phyloP scores from a whole-genome alignment of 2,888 invertebrate species.

The Perizoma flavofasciatum region DNA sequence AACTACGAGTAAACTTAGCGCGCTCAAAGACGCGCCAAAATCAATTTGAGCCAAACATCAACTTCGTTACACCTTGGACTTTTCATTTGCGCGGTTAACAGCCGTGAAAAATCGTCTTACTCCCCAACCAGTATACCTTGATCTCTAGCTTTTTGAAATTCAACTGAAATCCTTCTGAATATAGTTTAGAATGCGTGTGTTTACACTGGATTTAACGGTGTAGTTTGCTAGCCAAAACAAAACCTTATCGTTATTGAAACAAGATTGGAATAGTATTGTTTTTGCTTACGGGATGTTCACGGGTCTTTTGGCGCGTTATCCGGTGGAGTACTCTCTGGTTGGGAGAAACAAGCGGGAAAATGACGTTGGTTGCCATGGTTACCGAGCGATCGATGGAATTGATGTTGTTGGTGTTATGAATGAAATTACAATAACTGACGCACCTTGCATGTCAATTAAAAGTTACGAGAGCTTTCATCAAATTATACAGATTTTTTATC shows the following conservation, averaged over 20 bases:
- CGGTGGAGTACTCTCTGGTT: conserved; percentile 14
- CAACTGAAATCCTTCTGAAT: background rate
- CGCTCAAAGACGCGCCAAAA: conserved; percentile 29
- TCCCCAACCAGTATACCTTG: conserved; percentile 11
- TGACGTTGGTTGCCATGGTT: conserved; percentile 21
- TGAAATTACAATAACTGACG: no score
- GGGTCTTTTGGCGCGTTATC: conserved; percentile 13
- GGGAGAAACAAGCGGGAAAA: conserved; percentile 18
- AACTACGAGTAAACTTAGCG: conserved; percentile 24
- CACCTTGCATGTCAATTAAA: no score
- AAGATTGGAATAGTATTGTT: background rate
- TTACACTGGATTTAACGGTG: no score
- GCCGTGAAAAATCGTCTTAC: conserved; percentile 30
- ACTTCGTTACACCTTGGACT: conserved; percentile 32
- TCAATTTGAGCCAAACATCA: conserved; percentile 31
- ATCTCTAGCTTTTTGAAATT: background rate
- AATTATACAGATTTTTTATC: no score
- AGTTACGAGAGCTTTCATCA: no score
- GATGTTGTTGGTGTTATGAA: background rate
- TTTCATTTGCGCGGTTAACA: conserved; percentile 35
- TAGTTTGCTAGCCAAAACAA: background rate
- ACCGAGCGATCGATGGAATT: conserved; percentile 25
- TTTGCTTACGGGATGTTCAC: background rate
- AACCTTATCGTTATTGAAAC: background rate
- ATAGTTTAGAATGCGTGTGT: conserved; percentile 1